Conservation (phyloP, 2,888 invertebrate genomes). For the Microdon myrmicae region DNA sequence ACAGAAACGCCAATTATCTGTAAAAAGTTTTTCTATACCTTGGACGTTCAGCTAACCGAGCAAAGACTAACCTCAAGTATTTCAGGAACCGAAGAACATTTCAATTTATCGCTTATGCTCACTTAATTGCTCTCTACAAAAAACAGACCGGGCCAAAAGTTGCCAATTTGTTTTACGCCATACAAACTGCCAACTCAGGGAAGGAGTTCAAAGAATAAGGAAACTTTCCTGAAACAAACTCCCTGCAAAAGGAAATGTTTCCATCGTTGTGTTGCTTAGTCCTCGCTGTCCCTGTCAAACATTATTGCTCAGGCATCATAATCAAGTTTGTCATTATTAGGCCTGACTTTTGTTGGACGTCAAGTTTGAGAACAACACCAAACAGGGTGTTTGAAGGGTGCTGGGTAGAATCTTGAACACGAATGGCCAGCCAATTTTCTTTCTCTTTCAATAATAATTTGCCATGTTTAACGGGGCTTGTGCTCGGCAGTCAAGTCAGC, state of each 20-base stretch:
- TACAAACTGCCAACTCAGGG: background rate
- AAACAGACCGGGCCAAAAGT: constrained; percentile 10
- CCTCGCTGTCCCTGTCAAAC: no score
- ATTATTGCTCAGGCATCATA: constrained; percentile 22
- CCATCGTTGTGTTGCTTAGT: no score
- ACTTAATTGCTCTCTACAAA: constrained; percentile 36
- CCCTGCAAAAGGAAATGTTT: no score
- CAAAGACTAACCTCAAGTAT: no score
- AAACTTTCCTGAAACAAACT: no score
- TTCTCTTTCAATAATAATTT: constrained; percentile 51
- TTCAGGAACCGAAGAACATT: constrained; percentile 29
- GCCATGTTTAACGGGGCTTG: constrained; percentile 42
- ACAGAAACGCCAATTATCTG: no score
- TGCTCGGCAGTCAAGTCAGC: background rate
- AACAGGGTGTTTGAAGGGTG: constrained; percentile 12
- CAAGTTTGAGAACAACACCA: no score
- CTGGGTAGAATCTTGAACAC: constrained; percentile 20
- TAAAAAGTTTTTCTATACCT: no score
- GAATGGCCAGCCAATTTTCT: constrained; percentile 42
- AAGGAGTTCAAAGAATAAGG: no score
- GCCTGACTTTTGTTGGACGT: constrained; percentile 7
- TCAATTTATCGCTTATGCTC: constrained; percentile 37
- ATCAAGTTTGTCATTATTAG: constrained; percentile 40
- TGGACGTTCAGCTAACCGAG: no score
- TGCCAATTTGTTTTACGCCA: constrained; percentile 31